phyloP scores from a whole-genome alignment of 2,113 vertebrate species.

The Jaculus jaculus region DNA sequence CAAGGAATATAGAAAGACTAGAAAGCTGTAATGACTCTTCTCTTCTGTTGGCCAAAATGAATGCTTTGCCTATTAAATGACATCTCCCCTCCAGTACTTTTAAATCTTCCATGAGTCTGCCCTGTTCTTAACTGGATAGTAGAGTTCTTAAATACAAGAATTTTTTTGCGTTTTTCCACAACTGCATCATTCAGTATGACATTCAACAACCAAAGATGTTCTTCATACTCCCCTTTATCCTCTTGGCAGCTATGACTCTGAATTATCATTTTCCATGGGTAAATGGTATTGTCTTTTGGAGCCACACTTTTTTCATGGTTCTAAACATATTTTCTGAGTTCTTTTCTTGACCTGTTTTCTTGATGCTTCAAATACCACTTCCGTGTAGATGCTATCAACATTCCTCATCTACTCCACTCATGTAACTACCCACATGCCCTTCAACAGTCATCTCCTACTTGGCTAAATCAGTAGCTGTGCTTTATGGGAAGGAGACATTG shows the following conservation, averaged over 20 bases:
- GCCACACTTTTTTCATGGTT: background rate
- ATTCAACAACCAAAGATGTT: background rate
- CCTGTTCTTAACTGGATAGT: background rate
- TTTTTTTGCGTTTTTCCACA: constrained; percentile 8
- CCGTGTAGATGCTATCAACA: background rate
- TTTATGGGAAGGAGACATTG: background rate
- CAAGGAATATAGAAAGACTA: background rate
- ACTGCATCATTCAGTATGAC: background rate
- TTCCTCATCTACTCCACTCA: background rate
- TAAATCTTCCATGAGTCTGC: background rate
- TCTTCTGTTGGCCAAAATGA: background rate
- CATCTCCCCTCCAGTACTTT: background rate
- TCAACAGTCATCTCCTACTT: background rate
- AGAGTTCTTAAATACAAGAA: background rate
- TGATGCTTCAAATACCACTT: background rate
- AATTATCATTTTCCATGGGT: background rate
- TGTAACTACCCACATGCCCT: background rate
- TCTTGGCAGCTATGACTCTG: background rate
- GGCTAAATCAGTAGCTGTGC: background rate
- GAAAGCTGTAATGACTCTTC: background rate
- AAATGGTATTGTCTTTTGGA: background rate
- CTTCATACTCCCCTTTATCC: background rate
- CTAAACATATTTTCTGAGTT: background rate
- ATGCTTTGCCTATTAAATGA: constrained; percentile 27
- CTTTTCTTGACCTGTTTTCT: background rate